These are phyloP conservation scores for Glaucidium brasilianum DNA, from an alignment of 2,113 vertebrate species.

Conservation along the genomic window DNA sequence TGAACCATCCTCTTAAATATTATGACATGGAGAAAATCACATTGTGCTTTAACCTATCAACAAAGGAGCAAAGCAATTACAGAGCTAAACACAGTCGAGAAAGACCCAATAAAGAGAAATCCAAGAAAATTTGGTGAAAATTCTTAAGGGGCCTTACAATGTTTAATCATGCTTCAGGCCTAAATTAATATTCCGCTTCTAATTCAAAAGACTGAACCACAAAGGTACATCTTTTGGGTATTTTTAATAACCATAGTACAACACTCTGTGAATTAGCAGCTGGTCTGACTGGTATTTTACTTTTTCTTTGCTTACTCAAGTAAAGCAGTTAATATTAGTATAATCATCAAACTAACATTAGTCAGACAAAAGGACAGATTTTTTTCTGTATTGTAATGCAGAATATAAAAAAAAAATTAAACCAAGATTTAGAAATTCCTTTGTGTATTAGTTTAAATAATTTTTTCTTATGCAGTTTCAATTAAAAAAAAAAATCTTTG, in stretches of 20 bases:
- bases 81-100: constrained; percentile 79
- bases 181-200: constrained; percentile 91
- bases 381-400: constrained; percentile 63
- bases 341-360: constrained; percentile 84
- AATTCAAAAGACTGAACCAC: constrained; percentile 85
- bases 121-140: constrained; percentile 86
- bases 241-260: constrained; percentile 87
- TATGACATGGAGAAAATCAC: constrained; percentile 81
- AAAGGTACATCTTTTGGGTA: constrained; percentile 85
- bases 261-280: constrained; percentile 82
- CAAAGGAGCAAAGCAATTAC: constrained; percentile 87
- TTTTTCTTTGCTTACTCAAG: constrained; percentile 83
- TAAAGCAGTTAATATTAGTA: constrained; percentile 85
- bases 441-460: constrained; percentile 42
- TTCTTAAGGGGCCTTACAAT: constrained; percentile 84
- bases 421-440: constrained; percentile 33
- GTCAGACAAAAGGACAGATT: constrained; percentile 71
- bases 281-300: constrained; percentile 83
- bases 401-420: constrained; percentile 63
- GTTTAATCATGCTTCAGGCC: constrained; percentile 85
- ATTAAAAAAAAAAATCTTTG: not conserved
- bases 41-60: constrained; percentile 81
- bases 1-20: constrained; percentile 75
- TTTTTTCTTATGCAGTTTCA: constrained; percentile 8
- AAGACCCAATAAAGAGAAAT: constrained; percentile 87